phyloP scores from a whole-genome alignment of 2,797 vertebrate species.

The Choloepus didactylus region DNA sequence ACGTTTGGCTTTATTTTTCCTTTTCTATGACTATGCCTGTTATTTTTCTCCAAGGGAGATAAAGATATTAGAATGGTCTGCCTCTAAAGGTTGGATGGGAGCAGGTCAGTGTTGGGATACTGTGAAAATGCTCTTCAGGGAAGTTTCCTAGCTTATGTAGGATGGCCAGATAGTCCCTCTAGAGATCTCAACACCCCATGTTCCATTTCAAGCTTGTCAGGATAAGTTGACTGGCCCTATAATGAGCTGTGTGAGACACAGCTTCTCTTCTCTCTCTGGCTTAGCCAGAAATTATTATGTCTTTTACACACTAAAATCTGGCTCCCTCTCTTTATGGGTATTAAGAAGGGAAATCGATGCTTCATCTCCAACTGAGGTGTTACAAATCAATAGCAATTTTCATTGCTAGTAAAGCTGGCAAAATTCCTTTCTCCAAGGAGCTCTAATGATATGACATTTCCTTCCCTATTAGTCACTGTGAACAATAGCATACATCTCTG shows the following conservation, averaged over 20 bases:
- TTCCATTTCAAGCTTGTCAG: background rate
- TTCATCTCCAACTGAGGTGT: background rate
- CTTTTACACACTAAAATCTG: background rate
- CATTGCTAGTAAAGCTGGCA: background rate
- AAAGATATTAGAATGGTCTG: background rate
- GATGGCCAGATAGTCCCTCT: background rate
- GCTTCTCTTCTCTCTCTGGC: background rate
- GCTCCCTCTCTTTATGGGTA: background rate
- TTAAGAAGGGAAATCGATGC: background rate
- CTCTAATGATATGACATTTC: background rate
- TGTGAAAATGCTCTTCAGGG: background rate
- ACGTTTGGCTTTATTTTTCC: background rate
- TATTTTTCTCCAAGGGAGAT: background rate
- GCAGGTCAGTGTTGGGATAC: background rate
- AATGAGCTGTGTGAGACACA: background rate
- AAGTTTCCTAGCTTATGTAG: background rate
- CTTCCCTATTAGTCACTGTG: background rate
- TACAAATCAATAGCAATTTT: constrained; percentile 5
- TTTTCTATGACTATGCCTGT: background rate
- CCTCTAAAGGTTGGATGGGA: background rate
- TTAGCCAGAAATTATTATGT: background rate
- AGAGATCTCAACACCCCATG: background rate
- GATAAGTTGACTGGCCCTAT: background rate
- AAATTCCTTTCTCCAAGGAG: background rate
- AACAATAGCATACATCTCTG: background rate